These are phyloP conservation scores for Echinops telfairi DNA, from an alignment of 2,113 vertebrate species.

Conservation along the genomic window DNA sequence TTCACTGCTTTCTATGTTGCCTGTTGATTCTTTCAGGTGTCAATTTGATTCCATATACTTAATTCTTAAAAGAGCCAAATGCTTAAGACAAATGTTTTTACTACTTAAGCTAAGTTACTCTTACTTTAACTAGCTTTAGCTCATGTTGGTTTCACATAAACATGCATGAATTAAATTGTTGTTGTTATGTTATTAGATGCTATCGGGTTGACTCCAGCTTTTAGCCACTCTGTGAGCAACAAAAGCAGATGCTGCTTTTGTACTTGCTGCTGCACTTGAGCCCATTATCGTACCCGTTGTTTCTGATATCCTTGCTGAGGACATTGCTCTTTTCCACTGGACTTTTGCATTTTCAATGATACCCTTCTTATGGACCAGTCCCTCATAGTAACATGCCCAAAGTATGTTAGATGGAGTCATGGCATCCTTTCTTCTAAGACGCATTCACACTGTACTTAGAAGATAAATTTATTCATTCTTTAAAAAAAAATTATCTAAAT, in stretches of 20 bases:
- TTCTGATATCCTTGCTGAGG: background rate
- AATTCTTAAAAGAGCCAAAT: no score
- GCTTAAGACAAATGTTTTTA: no score
- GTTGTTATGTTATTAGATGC: background rate
- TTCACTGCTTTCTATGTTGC: no score
- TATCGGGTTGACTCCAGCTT: background rate
- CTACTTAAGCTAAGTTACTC: no score
- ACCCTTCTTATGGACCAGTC: background rate
- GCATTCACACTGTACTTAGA: background rate
- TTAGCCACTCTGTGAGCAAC: background rate
- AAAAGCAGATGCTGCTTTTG: background rate
- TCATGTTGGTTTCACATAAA: no score
- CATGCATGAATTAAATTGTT: background rate
- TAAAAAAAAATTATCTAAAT: no score
- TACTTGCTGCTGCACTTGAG: background rate
- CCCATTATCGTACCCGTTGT: background rate
- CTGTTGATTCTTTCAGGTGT: no score
- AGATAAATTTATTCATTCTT: background rate
- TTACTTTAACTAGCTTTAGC: no score
- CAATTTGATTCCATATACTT: no score
- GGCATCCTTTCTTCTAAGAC: background rate
- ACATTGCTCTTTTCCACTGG: background rate
- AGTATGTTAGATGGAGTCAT: background rate
- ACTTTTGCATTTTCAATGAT: background rate
- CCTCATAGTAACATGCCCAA: background rate